These are phyloP conservation scores for Drosophila pandora DNA, from an alignment of 1,140 invertebrate genomes.

Conservation along the genomic window DNA sequence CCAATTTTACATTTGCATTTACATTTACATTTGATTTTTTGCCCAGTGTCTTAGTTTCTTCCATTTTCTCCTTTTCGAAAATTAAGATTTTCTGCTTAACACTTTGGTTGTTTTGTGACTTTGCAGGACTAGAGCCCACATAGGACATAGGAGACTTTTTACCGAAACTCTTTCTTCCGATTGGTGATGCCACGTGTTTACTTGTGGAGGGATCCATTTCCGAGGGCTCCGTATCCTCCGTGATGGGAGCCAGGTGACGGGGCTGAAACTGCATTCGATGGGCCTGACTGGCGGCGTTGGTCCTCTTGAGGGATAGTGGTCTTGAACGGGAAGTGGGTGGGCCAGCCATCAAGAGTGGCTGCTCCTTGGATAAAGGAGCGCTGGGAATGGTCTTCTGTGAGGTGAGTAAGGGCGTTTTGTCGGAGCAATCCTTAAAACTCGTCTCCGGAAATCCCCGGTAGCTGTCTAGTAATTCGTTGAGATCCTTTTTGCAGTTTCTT, in stretches of 20 bases:
- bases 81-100: neutral
- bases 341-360: neutral
- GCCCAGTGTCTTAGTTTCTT: neutral
- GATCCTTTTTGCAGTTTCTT: slow-evolving; percentile 25
- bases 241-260: slow-evolving; percentile 8
- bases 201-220: neutral
- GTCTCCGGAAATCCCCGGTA: slow-evolving; percentile 29
- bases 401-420: neutral
- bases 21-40: no score
- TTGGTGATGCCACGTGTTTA: neutral
- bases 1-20: neutral
- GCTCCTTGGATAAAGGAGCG: neutral
- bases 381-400: neutral
- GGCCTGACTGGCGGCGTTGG: neutral
- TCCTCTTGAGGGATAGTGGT: neutral
- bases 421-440: no score
- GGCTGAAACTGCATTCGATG: neutral
- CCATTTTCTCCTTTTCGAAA: neutral
- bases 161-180: neutral
- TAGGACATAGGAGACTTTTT: neutral
- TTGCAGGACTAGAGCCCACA: neutral
- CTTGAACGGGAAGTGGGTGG: neutral
- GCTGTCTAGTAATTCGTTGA: slow-evolving; percentile 39
- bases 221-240: slow-evolving; percentile 17
- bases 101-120: neutral